These are phyloP conservation scores for Bettongia penicillata DNA, from an alignment of 2,113 vertebrate genomes.

Conservation along the genomic window DNA sequence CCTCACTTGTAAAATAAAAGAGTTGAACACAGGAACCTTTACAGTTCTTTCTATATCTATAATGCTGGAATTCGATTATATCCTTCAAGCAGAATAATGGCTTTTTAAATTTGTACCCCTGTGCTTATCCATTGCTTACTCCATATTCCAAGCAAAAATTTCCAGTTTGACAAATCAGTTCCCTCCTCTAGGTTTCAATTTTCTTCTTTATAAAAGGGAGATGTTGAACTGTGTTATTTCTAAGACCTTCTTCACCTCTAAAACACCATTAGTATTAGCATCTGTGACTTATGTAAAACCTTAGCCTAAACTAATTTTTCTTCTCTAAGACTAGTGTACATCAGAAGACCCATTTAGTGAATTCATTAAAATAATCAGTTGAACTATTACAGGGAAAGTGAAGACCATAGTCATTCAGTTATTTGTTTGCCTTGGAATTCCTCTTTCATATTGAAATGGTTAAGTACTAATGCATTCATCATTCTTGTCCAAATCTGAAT, in stretches of 20 bases:
- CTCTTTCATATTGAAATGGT: background rate
- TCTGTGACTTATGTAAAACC: background rate
- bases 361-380: background rate
- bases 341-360: background rate
- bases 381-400: background rate
- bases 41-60: background rate
- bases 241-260: background rate
- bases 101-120: background rate
- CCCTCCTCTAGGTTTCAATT: background rate
- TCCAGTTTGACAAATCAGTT: background rate
- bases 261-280: background rate
- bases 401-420: background rate
- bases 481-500: background rate
- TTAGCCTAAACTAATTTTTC: background rate
- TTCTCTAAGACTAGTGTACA: background rate
- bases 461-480: background rate
- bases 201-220: background rate
- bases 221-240: background rate
- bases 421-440: background rate
- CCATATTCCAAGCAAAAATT: background rate
- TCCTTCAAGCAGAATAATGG: background rate
- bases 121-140: background rate
- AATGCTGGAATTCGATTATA: background rate
- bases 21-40: background rate
- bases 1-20: background rate